Conservation (phyloP, 1,140 invertebrate genomes). For the Lepidurus packardi region DNA sequence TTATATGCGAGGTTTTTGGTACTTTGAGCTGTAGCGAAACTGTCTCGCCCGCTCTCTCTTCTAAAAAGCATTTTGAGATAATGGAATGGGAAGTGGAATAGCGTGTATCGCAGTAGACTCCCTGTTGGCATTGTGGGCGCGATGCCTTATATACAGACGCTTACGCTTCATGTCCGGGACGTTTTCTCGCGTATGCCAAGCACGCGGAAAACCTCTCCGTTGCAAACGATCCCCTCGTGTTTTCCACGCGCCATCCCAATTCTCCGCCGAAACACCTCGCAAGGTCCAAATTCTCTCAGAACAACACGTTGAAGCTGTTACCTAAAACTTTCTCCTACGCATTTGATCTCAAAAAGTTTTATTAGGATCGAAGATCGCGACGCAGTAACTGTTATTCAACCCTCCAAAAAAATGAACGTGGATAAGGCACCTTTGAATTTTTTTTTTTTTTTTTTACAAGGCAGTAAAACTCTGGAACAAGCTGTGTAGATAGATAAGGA, state of each 20-base stretch:
- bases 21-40: too few relatives aligned
- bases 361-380: background rate
- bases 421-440: background rate
- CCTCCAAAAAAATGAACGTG: background rate
- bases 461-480: background rate
- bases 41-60: background rate
- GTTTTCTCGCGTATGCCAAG: conserved; percentile 18
- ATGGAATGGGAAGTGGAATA: conserved; percentile 12
- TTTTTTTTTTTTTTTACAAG: background rate
- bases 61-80: background rate
- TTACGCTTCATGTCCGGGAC: background rate
- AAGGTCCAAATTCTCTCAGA: background rate
- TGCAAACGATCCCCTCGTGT: conserved; percentile 20
- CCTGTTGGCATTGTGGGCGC: background rate
- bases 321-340: background rate
- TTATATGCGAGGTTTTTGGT: too few relatives aligned
- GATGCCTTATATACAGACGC: background rate
- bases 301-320: background rate
- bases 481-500: background rate
- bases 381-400: background rate
- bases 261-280: conserved; percentile 2
- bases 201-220: conserved; percentile 13
- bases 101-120: background rate
- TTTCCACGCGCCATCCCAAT: conserved; percentile 15
- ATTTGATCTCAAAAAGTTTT: background rate